Percentiles rank a stretch among this genome's conserved stretches.
These are phyloP conservation scores for Abrostola tripartita DNA, from an alignment of 2,888 invertebrate species.

Conservation along the genomic window DNA sequence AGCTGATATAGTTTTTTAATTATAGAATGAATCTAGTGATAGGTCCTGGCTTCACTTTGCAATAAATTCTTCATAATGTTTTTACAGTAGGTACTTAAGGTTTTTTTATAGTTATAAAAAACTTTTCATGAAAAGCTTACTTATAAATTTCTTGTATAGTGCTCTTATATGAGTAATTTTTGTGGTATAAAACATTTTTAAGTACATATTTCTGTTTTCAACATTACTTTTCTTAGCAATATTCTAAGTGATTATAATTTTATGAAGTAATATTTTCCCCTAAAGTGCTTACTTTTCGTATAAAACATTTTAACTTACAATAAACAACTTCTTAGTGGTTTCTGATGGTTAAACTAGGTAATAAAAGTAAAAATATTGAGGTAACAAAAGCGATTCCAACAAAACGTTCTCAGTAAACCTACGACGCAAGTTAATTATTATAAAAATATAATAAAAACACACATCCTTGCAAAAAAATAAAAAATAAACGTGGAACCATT, in stretches of 20 bases:
- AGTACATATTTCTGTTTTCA: conserved; percentile 11
- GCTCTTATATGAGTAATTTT: neutral
- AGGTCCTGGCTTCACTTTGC: conserved; percentile 1
- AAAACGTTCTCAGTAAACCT: neutral
- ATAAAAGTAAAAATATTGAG: neutral
- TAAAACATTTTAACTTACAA: neutral
- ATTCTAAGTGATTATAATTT: conserved; percentile 8
- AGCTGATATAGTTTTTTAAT: conserved; percentile 47
- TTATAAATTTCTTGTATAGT: too few species aligned
- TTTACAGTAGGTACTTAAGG: too few species aligned
- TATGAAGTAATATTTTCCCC: conserved; percentile 4
- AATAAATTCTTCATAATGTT: conserved; percentile 3
- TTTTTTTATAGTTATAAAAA: neutral
- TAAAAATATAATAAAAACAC: neutral
- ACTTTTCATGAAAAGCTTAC: too few species aligned
- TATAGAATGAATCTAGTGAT: conserved; percentile 20
- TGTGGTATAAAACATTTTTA: too few species aligned
- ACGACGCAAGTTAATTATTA: neutral
- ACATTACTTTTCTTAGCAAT: conserved; percentile 17
- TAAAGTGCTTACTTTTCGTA: conserved; percentile 1
- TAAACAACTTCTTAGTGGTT: neutral
- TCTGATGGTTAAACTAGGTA: neutral
- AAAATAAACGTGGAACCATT: conserved; percentile 20
- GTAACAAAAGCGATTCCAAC: neutral
- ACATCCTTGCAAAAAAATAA: neutral